Base-by-base conservation (phyloP, 2,113 vertebrate species). In the Oenanthe oenanthe region DNA sequence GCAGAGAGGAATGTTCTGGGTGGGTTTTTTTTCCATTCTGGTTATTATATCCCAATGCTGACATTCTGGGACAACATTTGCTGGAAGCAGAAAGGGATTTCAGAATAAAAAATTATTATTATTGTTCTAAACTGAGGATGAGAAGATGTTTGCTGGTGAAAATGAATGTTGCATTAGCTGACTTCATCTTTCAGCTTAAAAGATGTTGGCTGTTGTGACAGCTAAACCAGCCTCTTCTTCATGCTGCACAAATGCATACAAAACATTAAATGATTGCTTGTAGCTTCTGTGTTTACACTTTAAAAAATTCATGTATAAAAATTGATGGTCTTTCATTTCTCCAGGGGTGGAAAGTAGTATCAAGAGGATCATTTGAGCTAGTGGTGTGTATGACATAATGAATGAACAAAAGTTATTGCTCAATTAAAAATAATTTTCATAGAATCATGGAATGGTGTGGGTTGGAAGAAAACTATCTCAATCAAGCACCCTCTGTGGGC, bases 371-470 rank as follows among this genome's bases (percentile, higher is more conserved):
- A 45, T 67, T 89, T 78, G 47, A 67, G 53, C 43, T 71, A 71
- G 14, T 3, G 2, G 15, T 68, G 45, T 20, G 38, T 51, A 34
- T 36, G 68, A 87, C n/a, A 74, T 34, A 74, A 91, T 47, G 28
- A 48, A 89, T 84, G 42, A 77, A 18, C 67, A 24, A 85, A 94
- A 81, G 36, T 16, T 53, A 43, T 17, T 87, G 34, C 24, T 89
- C 57, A 91, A 60, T 87, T 75, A 72, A 89, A 89, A 50, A 36
- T 78, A 60, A 51, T 87, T 81, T 77, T 89, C 31, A 43, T 18
- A 15, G 17, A 87, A 50, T 72, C 42, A 57, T 32, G 12, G 9
- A 57, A 57, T 50, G 36, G 5, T 42, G 63, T 42, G 29, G 11
- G 20, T 42, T 50, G 25, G 66, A 79, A 50, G 31, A 25, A 34